Evolutionary conservation across 2,113 vertebrate genomes (phyloP).

Genomic region (Cavia aperea): DNA sequence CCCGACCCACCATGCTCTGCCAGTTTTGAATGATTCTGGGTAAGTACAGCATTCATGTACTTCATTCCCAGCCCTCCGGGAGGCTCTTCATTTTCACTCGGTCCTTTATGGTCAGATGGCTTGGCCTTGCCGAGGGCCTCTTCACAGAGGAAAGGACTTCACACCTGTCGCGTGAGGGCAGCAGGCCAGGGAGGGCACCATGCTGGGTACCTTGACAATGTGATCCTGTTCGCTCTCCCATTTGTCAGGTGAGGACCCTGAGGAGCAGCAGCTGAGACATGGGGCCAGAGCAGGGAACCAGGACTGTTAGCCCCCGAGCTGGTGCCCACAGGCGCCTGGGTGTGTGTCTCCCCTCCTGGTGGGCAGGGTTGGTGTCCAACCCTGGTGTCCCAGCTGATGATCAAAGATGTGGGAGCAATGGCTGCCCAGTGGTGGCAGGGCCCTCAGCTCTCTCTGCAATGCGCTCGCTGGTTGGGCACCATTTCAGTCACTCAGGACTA

Average conservation of each 20-base stretch:
- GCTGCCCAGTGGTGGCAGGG: accelerated
- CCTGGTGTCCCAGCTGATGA: accelerated
- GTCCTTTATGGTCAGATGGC: background rate
- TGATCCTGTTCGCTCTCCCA: no score
- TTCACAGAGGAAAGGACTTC: background rate
- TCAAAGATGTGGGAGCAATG: accelerated
- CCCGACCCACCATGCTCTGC: no score
- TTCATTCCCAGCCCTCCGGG: accelerated
- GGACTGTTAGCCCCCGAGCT: accelerated
- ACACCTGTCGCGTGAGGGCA: accelerated
- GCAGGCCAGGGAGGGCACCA: background rate
- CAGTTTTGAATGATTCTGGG: no score
- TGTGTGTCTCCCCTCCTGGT: background rate
- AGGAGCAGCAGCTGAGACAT: background rate
- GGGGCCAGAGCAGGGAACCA: background rate
- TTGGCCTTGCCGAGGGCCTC: background rate
- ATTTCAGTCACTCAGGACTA: background rate
- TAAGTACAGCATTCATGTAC: accelerated
- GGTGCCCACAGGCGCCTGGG: background rate
- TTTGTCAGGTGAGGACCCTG: background rate
- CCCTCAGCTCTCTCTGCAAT: background rate
- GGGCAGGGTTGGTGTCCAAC: accelerated
- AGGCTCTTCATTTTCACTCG: accelerated
- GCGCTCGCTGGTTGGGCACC: background rate
- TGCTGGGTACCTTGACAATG: accelerated